Conservation (phyloP, 1,140 invertebrate species). For the Sycobia sp. region DNA sequence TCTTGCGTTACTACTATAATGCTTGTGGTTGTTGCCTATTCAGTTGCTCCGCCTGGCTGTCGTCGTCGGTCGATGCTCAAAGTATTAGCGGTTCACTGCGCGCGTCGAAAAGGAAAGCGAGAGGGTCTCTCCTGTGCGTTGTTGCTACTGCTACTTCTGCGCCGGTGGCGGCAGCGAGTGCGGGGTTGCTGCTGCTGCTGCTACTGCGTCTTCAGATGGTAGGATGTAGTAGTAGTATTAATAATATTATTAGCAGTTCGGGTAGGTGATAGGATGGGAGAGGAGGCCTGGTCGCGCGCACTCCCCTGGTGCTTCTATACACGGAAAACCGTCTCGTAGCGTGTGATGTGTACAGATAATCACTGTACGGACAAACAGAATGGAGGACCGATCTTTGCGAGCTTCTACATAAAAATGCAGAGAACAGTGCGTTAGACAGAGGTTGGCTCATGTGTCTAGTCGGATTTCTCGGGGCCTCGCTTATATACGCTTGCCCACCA, state of each 20-base stretch:
- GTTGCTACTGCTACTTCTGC: background rate
- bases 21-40: too few species aligned
- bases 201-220: background rate
- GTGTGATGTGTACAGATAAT: background rate
- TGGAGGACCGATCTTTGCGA: background rate
- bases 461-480: conserved; percentile 54
- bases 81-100: conserved; percentile 33
- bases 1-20: too few species aligned
- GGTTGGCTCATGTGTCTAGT: conserved; percentile 50
- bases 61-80: conserved; percentile 18
- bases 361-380: background rate
- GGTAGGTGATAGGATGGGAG: background rate
- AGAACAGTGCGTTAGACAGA: conserved; percentile 39
- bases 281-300: background rate
- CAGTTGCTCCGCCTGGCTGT: background rate
- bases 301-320: too few species aligned
- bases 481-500: too few species aligned
- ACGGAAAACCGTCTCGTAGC: background rate
- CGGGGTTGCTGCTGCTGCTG: background rate
- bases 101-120: conserved; percentile 21
- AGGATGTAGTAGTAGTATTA: background rate
- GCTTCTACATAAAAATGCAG: background rate
- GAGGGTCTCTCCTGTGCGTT: conserved; percentile 8
- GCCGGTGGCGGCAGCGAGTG: background rate
- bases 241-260: background rate